Base-by-base conservation (phyloP, 1,140 invertebrate genomes). In the Ruditapes philippinarum region DNA sequence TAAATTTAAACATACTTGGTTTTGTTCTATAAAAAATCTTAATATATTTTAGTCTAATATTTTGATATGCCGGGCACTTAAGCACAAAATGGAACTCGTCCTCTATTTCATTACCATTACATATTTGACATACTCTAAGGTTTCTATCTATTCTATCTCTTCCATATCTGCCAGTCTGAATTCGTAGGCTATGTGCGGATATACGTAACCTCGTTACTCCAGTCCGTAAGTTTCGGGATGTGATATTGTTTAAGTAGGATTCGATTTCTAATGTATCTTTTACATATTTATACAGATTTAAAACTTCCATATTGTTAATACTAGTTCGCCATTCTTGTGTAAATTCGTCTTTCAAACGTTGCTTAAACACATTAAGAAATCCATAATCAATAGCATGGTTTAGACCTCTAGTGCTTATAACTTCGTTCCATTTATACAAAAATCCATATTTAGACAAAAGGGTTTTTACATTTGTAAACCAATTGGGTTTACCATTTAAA, bases 81-180 rank as follows among this genome's bases (percentile, higher is more conserved):
- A 57, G n/a, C n/a, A 68, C 36, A 68, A 68, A 68, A 68, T 68
- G 65, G 33, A 36, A 68, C 12, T 38, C 65, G 33, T 68, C 65
- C 25, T 68, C 65, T 36, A 68, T 36, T 31, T 68, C 65, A 36
- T 31, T 68, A 33, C 12, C 12, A 17, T 33, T 33, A 68, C 28
- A 68, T 22, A 68, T 31, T 31, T 68, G 28, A 38, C 65, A 68
- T 7, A 19, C 25, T 31, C 9, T 31, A 3, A 68, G 25, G 33
- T 9, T 68, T 36, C 65, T 31, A 31, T 31, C 65, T 36, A 68
- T 36, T 38, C 65, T 31, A 11, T 68, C 28, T 31, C 25, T 68
- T 36, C 65, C 65, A 68, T 14, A 36, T 36, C 36, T 31, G 25
- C 65, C 9, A 68, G 65, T 68, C 33, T 68, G 28, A 14, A 31